Percentiles rank a stretch among this genome's conserved stretches.
Conservation (phyloP, 2,797 vertebrate genomes). For the Oreonectes daqikongensis region DNA sequence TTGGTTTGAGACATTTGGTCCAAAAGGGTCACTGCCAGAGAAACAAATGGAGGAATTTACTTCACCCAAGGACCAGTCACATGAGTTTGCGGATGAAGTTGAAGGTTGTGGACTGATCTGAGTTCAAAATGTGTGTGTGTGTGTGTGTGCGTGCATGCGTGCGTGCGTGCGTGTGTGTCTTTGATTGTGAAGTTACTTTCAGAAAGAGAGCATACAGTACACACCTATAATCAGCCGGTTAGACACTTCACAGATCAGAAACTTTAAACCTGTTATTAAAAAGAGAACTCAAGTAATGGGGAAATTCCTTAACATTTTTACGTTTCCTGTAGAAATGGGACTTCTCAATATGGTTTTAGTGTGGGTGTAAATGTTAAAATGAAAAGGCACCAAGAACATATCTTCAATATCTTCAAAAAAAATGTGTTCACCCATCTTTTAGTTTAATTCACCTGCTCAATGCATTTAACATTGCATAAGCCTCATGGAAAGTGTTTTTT, state of each 20-base stretch:
- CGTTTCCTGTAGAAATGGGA: not conserved
- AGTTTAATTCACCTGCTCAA: not conserved
- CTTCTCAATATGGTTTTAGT: too few relatives aligned
- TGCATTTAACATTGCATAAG: not conserved
- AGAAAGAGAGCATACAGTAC: not conserved
- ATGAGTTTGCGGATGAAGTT: not conserved
- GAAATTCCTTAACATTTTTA: not conserved
- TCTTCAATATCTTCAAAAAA: too few relatives aligned
- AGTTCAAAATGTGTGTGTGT: not conserved
- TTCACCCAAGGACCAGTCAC: not conserved
- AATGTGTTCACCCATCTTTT: too few relatives aligned
- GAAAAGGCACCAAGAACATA: too few relatives aligned
- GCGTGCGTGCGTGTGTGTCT: too few relatives aligned
- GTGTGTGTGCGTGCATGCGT: slow-evolving; percentile 6
- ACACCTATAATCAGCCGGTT: not conserved
- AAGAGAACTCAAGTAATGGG: not conserved
- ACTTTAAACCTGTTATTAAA: not conserved
- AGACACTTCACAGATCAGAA: not conserved
- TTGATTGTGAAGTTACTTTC: not conserved
- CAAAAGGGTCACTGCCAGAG: slow-evolving; percentile 56
- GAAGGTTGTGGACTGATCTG: not conserved
- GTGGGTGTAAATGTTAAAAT: too few relatives aligned
- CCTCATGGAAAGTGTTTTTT: not conserved
- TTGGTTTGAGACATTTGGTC: slow-evolving; percentile 46
- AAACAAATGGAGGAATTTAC: not conserved